Evolutionary conservation across 2,113 vertebrate species (phyloP).

Genomic region (Macquaria australasica): DNA sequence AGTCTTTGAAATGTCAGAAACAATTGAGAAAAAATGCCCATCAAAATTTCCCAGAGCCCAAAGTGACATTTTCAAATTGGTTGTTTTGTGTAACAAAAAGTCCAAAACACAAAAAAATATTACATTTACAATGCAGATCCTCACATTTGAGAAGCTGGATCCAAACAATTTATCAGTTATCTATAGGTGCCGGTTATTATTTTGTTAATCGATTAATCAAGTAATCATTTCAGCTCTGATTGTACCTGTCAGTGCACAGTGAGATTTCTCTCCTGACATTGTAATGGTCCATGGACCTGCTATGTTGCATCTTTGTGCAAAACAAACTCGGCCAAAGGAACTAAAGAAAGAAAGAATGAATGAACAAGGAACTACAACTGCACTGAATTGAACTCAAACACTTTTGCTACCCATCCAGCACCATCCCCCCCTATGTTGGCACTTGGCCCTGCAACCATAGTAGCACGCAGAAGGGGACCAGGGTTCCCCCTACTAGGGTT

Average conservation of each 20-base stretch:
- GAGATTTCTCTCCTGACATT: background rate
- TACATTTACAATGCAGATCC: background rate
- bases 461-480: slow-evolving; percentile 25
- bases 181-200: background rate
- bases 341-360: background rate
- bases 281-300: background rate
- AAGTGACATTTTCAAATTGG: background rate
- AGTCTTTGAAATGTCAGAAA: background rate
- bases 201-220: background rate
- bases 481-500: slow-evolving; percentile 20
- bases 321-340: background rate
- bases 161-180: no score
- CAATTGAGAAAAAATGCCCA: background rate
- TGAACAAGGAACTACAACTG: slow-evolving; percentile 2
- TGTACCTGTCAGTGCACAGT: no score
- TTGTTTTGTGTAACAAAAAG: background rate
- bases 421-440: slow-evolving; percentile 40
- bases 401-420: slow-evolving; percentile 3
- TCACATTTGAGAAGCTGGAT: background rate
- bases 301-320: background rate
- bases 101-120: background rate
- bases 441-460: slow-evolving; percentile 52
- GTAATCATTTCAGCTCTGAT: background rate
- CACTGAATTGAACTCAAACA: slow-evolving; percentile 23
- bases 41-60: background rate